Evolutionary conservation across 2,888 invertebrate genomes (phyloP), one percentile per base, ranked within the genome.

Genomic region (Pantelozetes paolii): DNA sequence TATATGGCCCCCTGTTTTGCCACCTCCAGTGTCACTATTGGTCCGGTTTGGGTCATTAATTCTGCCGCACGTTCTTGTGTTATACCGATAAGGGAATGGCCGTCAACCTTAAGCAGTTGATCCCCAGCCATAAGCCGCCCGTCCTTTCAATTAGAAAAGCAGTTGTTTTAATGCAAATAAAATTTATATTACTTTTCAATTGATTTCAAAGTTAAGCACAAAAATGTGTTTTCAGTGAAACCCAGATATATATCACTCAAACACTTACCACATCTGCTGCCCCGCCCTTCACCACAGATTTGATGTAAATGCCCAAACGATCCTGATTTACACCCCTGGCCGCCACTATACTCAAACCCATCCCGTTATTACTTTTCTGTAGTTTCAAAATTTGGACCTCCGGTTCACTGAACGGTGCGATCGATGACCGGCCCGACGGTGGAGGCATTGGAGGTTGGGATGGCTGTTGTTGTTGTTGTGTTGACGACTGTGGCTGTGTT

Each of bases 311-410:
- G 64, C 99, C 98, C 76, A 94, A 85, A 79, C 93, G 88, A 80
- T 88, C 87, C 36, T 32, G 42, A 5, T 89, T 89, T 71, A 89
- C 88, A 30, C 90, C 90, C 87, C 95, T 95, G 32, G 98, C 98
- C 13, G 98, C 98, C 3, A 99, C 97, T 80, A 99, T 99, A 81
- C 96, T 97, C 79, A 99, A 87, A 15, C 99, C 99, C 91, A 99
- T 96, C 77, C 98, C 97, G 81, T 92, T 94, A 77, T 91, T 89
- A 80, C 94, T 93, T 85, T 98, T 97, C 82, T 93, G 90, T 77
- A 97, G 86, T 81, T 92, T 89, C 79, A 97, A 92, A 73, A 90
- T 87, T 81, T 92, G 90, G 75, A 93, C 84, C 80, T 91, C 89
- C 15, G 91, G 90, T 79, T 89, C 79, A 18, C 26, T 30, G 28